Percentiles rank a stretch among this genome's conserved stretches.
phyloP scores from a whole-genome alignment of 1,140 invertebrate species.

The Polypedilum pembai region DNA sequence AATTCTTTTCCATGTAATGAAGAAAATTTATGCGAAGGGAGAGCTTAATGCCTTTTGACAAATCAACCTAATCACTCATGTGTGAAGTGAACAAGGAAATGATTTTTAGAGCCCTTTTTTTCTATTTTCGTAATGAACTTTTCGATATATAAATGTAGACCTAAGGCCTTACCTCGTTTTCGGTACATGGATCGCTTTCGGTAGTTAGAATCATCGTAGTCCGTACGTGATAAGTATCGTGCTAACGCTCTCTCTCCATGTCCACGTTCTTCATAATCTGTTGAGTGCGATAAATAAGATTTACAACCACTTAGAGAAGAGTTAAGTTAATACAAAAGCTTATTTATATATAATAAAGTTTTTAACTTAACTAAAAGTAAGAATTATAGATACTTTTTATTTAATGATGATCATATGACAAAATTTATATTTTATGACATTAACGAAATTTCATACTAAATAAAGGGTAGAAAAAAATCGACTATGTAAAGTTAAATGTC shows the following conservation, averaged over 20 bases:
- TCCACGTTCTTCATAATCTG: background rate
- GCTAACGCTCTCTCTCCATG: constrained; percentile 33
- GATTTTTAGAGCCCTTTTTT: background rate
- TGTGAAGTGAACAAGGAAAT: constrained; percentile 19
- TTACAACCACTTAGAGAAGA: background rate
- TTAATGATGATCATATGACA: no score
- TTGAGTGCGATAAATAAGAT: background rate
- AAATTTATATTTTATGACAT: no score
- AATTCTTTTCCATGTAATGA: background rate
- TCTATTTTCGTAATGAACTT: no score
- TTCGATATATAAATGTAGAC: constrained; percentile 21
- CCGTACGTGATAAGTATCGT: constrained; percentile 40
- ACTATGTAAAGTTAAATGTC: no score
- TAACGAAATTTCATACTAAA: no score
- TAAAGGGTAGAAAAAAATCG: no score
- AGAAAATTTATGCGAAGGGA: background rate
- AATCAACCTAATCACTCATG: constrained; percentile 15
- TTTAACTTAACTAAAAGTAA: no score
- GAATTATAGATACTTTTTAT: no score
- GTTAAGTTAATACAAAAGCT: background rate
- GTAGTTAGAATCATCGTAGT: constrained; percentile 36
- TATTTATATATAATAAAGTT: no score
- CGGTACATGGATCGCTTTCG: constrained; percentile 31
- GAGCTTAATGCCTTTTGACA: background rate
- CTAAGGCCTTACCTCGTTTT: constrained; percentile 35